phyloP scores from a whole-genome alignment of 2,888 invertebrate genomes.

The Phengaris alcon region DNA sequence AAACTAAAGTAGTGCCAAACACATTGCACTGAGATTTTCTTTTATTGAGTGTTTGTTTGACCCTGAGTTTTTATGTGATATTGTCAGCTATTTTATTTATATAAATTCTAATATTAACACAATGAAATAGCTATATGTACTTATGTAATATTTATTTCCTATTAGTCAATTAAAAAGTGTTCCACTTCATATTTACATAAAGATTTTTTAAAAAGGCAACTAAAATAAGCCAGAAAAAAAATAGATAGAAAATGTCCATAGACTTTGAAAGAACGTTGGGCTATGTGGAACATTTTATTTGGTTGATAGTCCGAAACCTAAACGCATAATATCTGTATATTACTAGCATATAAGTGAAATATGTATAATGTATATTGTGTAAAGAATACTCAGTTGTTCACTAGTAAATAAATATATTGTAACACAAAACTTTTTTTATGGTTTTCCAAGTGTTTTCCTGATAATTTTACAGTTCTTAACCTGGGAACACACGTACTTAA shows the following conservation, averaged over 20 bases:
- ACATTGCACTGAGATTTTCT: not conserved
- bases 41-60: not conserved
- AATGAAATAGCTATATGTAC: not conserved
- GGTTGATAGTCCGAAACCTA: not conserved
- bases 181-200: not conserved
- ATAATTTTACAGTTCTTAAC: too few relatives aligned
- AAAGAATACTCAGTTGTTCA: not conserved
- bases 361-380: conserved; percentile 11
- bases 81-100: not conserved
- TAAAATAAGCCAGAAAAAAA: too few relatives aligned
- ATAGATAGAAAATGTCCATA: too few relatives aligned
- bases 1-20: conserved; percentile 10
- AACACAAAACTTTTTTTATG: not conserved
- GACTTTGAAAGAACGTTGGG: too few relatives aligned
- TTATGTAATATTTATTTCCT: conserved; percentile 5
- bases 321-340: conserved; percentile 16
- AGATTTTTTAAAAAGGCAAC: not conserved
- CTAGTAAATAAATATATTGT: conserved; percentile 4
- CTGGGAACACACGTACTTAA: too few relatives aligned
- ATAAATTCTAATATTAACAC: not conserved
- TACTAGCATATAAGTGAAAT: not conserved
- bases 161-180: not conserved
- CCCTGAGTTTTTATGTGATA: not conserved
- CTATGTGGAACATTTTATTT: not conserved
- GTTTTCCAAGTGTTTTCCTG: too few relatives aligned